A percentile compares a stretch with the other conserved stretches of the same genome.
Conservation (phyloP, 2,113 vertebrate species). For the Rhabdomys dilectus region DNA sequence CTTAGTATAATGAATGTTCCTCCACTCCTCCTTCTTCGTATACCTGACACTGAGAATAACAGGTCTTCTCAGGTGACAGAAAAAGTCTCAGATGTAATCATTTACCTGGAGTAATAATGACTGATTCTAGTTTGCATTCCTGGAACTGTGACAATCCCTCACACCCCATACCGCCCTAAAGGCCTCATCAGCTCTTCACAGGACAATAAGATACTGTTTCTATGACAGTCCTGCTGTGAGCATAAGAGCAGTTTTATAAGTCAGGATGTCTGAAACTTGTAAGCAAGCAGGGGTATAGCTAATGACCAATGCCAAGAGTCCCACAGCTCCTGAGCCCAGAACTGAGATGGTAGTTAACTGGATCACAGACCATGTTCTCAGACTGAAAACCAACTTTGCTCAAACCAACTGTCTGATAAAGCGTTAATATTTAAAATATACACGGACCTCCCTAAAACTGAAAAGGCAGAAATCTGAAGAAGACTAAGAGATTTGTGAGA, state of each 20-base stretch:
- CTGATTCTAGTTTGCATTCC: not conserved
- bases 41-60: not conserved
- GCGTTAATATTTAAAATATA: not conserved
- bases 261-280: not conserved
- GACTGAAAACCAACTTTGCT: not conserved
- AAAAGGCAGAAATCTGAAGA: not conserved
- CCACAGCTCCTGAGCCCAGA: not conserved
- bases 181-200: not conserved
- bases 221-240: not conserved
- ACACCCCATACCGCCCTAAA: not conserved
- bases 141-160: not conserved
- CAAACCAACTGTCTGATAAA: not conserved
- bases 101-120: not conserved
- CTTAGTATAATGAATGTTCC: not conserved
- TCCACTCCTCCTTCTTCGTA: not conserved
- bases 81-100: not conserved
- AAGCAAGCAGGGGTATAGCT: not conserved
- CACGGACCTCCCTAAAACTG: not conserved
- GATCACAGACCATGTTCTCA: not conserved
- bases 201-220: not conserved
- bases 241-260: not conserved
- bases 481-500: not conserved
- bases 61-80: not conserved
- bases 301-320: not conserved
- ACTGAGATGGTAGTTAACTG: not conserved